phyloP scores from a whole-genome alignment of 2,888 invertebrate species.

The Trissonchulus sp. region DNA sequence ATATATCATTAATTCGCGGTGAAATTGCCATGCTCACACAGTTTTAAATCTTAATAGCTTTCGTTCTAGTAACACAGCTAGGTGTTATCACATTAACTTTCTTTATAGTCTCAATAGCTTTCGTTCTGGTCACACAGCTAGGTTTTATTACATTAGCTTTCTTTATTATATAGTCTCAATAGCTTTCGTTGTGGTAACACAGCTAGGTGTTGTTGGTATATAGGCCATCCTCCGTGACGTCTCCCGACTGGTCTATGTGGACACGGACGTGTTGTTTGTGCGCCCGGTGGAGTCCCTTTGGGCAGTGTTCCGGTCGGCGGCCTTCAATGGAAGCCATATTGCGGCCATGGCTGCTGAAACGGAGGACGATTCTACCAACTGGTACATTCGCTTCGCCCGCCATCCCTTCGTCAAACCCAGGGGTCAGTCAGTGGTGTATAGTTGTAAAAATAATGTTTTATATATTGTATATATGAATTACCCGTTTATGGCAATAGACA shows the following conservation, averaged over 20 bases:
- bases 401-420: conserved; percentile 85
- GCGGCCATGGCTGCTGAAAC: conserved; percentile 81
- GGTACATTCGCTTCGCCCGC: conserved; percentile 90
- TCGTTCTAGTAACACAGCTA: too few relatives aligned
- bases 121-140: too few relatives aligned
- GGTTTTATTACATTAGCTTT: too few relatives aligned
- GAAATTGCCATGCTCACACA: too few relatives aligned
- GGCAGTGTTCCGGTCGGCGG: conserved; percentile 69
- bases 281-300: conserved; percentile 75
- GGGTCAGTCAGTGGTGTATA: conserved; percentile 58
- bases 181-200: too few relatives aligned
- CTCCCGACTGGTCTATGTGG: conserved; percentile 81
- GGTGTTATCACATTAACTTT: too few relatives aligned
- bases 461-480: conserved; percentile 35
- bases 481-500: too few relatives aligned
- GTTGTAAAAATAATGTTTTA: background rate
- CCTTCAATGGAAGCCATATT: conserved; percentile 76
- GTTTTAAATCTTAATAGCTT: too few relatives aligned
- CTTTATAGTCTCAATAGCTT: too few relatives aligned
- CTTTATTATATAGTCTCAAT: background rate
- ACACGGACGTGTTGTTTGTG: conserved; percentile 82
- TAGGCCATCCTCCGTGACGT: conserved; percentile 62
- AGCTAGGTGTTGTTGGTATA: background rate
- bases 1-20: too few relatives aligned
- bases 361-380: conserved; percentile 80